Evolutionary conservation across 2,113 vertebrate genomes (phyloP).

Genomic region (Triplophysa dalaica): DNA sequence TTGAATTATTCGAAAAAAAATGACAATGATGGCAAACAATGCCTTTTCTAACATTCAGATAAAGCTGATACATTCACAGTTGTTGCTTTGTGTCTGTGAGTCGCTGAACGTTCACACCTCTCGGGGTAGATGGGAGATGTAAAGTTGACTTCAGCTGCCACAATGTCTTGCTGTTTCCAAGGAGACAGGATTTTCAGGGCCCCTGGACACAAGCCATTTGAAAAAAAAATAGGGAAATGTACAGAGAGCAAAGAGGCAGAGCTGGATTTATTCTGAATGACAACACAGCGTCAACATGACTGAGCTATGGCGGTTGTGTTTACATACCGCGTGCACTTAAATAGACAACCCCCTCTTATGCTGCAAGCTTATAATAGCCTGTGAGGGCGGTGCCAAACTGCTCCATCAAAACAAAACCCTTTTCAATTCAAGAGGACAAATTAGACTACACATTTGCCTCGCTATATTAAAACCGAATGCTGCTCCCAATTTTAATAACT

Average conservation of each 20-base stretch:
- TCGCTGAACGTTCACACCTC: conserved; percentile 35
- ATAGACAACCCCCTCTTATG: conserved; percentile 7
- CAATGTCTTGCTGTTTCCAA: conserved; percentile 55
- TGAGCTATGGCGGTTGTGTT: not conserved
- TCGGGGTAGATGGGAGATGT: conserved; percentile 51
- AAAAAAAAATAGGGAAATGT: conserved; percentile 18
- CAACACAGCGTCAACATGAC: not conserved
- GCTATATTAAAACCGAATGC: conserved; percentile 13
- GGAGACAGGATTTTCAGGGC: conserved; percentile 55
- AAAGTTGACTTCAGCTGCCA: conserved; percentile 56
- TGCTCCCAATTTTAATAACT: conserved; percentile 18
- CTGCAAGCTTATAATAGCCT: conserved; percentile 10
- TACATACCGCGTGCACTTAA: not conserved
- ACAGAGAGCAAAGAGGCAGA: conserved; percentile 27
- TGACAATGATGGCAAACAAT: not conserved
- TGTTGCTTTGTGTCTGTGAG: conserved; percentile 1
- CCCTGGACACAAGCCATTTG: conserved; percentile 44
- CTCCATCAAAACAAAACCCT: conserved; percentile 14
- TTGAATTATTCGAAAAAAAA: too few species aligned
- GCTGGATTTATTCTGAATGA: not conserved
- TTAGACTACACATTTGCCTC: conserved; percentile 13
- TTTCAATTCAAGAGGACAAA: conserved; percentile 19
- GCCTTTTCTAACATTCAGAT: not conserved
- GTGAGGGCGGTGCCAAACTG: not conserved
- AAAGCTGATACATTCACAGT: not conserved